Conservation (phyloP, 2,888 invertebrate genomes). For the Abscondita cerata region DNA sequence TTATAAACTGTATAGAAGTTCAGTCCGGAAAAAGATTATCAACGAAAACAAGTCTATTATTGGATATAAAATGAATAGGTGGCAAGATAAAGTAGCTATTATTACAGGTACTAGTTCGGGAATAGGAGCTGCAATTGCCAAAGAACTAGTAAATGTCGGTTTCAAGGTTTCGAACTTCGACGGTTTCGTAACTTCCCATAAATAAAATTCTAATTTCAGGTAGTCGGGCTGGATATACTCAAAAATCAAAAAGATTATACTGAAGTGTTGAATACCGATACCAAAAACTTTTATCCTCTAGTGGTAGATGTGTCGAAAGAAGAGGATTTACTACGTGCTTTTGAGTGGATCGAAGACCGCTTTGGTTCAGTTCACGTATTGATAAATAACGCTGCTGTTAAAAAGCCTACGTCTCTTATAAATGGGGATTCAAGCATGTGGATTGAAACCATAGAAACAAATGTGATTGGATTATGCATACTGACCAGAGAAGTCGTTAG, state of each 20-base stretch:
- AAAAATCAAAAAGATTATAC: conserved; percentile 28
- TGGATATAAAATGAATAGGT: too few relatives aligned
- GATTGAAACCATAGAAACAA: background rate
- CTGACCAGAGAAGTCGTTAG: background rate
- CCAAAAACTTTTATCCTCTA: conserved; percentile 33
- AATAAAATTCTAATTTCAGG: too few relatives aligned
- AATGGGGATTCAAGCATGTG: conserved; percentile 26
- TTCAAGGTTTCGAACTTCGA: too few relatives aligned
- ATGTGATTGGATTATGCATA: background rate
- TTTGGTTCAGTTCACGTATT: conserved; percentile 38
- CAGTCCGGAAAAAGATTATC: too few relatives aligned
- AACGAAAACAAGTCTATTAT: too few relatives aligned
- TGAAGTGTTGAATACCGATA: conserved; percentile 15
- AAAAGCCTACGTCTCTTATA: conserved; percentile 19
- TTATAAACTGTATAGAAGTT: too few relatives aligned
- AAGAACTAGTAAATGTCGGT: too few relatives aligned
- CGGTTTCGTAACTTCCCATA: too few relatives aligned
- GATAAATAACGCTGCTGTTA: conserved; percentile 39
- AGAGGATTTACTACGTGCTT: conserved; percentile 37
- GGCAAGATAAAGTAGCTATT: too few relatives aligned
- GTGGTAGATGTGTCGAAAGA: conserved; percentile 37
- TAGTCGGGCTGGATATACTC: conserved; percentile 33
- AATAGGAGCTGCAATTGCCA: too few relatives aligned
- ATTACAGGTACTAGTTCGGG: too few relatives aligned
- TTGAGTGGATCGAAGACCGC: conserved; percentile 35